Evolutionary conservation across 2,888 invertebrate species (phyloP), one percentile per base, ranked within the genome.

Genomic region (Diplolepis rosae): DNA sequence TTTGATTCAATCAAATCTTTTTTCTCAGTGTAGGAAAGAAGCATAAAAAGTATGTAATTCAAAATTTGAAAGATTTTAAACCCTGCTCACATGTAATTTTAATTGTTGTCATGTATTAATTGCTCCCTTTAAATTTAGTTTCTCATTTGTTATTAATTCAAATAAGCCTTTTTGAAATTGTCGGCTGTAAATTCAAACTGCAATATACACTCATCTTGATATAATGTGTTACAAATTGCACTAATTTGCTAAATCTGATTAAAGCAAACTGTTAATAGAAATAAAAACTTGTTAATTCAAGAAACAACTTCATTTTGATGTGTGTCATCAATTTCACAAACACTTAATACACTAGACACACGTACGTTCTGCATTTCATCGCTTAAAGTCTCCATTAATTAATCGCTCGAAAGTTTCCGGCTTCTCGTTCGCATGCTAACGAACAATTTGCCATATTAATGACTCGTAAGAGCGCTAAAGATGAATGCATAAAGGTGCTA

Each of bases 271-370:
- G 4, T 5, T 15, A 13, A 15, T 7, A 15, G n/a, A 2, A 42
- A 5, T 2, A 42, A 42, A 42, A 42, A 42, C 42, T 42, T 15
- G 42, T 15, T 7, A 6, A 42, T 42, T 42, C 42, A 15, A 6
- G 15, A 7, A 42, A 70, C 71, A 48, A 68, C 68, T 13, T 56
- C 69, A 27, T 51, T 51, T 51, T 51, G 51, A 27, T 51, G n/a
- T 51, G 6, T 27, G 27, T 51, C 27, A 7, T 42, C 42, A 51
- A 51, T 51, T 27, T 27, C 4, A 51, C n/a, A 27, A 51, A 27
- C 13, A 51, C n/a, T 51, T 51, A 51, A 27, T 27, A 51, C 13
- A 13, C 13, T n/a, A n/a, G n/a, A 51, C 27, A 51, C 51, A 51
- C 51, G 27, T 27, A 51, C 24, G 27, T 13, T 51, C 27, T 13